phyloP scores from a whole-genome alignment of 2,113 vertebrate species.

The Aspiorhynchus laticeps region DNA sequence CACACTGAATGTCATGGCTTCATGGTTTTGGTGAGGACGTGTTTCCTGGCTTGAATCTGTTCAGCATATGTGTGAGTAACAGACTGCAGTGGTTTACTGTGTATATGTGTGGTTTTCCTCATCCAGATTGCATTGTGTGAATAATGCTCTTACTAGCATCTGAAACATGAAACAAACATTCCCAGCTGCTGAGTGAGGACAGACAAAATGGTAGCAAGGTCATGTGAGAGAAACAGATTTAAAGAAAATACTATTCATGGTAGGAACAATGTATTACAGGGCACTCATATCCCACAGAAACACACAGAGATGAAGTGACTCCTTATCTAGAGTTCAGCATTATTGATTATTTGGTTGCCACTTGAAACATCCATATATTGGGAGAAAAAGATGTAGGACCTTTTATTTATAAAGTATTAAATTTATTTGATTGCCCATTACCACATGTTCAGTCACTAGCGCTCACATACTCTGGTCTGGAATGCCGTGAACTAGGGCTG shows the following conservation, averaged over 20 bases:
- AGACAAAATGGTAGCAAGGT: conserved; percentile 18
- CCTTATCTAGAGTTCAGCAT: neutral
- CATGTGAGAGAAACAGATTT: neutral
- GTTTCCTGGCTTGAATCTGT: conserved; percentile 32
- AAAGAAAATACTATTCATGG: neutral
- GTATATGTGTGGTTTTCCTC: conserved; percentile 23
- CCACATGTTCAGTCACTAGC: neutral
- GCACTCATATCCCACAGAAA: too few species aligned
- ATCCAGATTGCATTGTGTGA: conserved; percentile 33
- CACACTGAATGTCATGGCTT: neutral
- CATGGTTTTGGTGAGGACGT: conserved; percentile 11
- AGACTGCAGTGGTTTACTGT: conserved; percentile 16
- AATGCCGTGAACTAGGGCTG: neutral
- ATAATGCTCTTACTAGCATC: conserved; percentile 27
- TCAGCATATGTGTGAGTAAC: conserved; percentile 23
- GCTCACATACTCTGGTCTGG: neutral
- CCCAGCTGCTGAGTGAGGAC: conserved; percentile 41
- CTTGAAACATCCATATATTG: neutral
- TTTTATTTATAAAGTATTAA: neutral
- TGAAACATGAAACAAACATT: conserved; percentile 42
- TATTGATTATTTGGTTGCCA: neutral
- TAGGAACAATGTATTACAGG: neutral
- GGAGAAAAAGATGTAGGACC: neutral
- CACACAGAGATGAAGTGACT: neutral
- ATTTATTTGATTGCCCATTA: neutral